Base-by-base conservation (phyloP, 2,888 invertebrate species). In the Chymomyza amoena region DNA sequence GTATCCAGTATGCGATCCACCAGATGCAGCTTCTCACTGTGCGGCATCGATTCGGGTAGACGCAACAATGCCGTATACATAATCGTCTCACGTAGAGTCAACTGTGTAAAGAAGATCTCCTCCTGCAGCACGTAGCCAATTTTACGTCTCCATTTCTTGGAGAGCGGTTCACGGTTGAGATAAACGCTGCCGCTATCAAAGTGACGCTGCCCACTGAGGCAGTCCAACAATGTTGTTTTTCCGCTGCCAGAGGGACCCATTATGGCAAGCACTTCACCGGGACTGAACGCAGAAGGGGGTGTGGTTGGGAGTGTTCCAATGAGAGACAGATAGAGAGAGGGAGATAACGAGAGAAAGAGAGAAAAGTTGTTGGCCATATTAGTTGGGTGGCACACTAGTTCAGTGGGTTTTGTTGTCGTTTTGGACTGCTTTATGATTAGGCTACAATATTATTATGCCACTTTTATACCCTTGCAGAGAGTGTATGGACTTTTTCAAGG, bases 81-180 rank as follows among this genome's bases (percentile, higher is more conserved):
- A 77, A 96, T 92, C 5, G 96, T 96, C 91, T 96, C 96, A 79
- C 95, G 92, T 69, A 96, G 92, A 2, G 96, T 96, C 82, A 96
- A 93, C 87, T 95, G 95, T 64, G 96, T 94, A 89, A 96, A 96
- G 92, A 96, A 96, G 72, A 96, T 94, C 89, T 96, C 96, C 89
- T 96, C 95, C 90, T 96, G 96, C 72, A 96, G 93, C 60, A 96
- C 96, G 91, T 96, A 96, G 87, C 96, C 95, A 80, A 96, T 95
- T 89, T 94, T 94, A 77, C 96, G 92, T 80, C 95, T 94, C 93
- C 95, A 95, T 78, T 94, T 92, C 87, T 95, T 95, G 79, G 94
- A 94, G 75, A 95, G 91, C 32, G 93, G 92, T 81, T 94, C 93
- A 20, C 94, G 93, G 89, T 95, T 95, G 68, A 95, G 91, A 80